Evolutionary conservation across 2,888 invertebrate genomes (phyloP), one percentile per base, ranked within the genome.

Genomic region (Sphecodes monilicornis): DNA sequence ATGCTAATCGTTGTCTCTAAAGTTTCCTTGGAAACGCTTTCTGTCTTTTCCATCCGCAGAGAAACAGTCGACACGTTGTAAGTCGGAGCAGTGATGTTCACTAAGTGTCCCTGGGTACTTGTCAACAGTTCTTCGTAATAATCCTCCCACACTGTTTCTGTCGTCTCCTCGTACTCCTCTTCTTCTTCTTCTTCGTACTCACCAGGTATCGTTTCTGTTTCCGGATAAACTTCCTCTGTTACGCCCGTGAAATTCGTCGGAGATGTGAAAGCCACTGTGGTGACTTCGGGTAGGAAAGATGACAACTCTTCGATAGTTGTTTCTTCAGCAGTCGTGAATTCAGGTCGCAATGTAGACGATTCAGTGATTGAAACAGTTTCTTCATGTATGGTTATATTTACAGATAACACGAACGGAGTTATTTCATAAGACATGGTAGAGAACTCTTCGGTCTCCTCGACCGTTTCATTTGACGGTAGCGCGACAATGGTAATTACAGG

Each of bases 151-250:
- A 1, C 2, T 32, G 66, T 66, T 6, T 69, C 76, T 13, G 76
- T 50, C 6, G 16, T 22, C 2, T 46, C 75, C 3, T 66, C 64
- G n/a, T 82, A 29, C 18, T 82, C 66, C 8, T 43, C 73, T 41
- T 73, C 60, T 8, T 83, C 78, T 4, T 64, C 39, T 1, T 78
- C n/a, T 0, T 41, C 68, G 10, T 71, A 77, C 0, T 74, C 73
- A 1, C 60, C 57, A 2, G 46, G 8, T 0, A 70, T 1, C 4
- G 39, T 39, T 6, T 78, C 77, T 1, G 54, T 68, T 46, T 70
- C 76, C 3, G 5, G n/a, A 18, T 76, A 80, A 16, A 0, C 26
- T 54, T 82, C 81, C 11, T 39, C 54, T 22, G 60, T 29, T n/a
- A 46, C 80, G 4, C 29, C 13, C 18, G 29, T 11, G 8, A 18